phyloP scores from a whole-genome alignment of 2,113 vertebrate species.

The Caranx melampygus region DNA sequence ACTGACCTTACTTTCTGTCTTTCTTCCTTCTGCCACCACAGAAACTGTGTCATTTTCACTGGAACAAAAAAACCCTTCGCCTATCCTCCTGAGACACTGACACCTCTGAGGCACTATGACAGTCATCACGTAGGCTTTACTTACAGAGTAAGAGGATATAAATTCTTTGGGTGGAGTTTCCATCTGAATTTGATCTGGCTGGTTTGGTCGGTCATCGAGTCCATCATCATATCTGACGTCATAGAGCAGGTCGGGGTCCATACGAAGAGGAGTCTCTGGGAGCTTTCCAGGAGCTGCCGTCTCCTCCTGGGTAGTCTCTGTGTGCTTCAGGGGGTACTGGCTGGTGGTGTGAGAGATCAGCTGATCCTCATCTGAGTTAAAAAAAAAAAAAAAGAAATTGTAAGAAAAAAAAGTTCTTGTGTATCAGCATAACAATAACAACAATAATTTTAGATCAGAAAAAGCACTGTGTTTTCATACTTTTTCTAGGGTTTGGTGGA shows the following conservation, averaged over 20 bases:
- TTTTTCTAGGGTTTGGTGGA: constrained; percentile 85
- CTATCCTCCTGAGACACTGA: too few relatives aligned
- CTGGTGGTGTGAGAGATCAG: constrained; percentile 91
- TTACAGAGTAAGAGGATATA: constrained; percentile 92
- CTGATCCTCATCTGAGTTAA: constrained; percentile 77
- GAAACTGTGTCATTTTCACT: too few relatives aligned
- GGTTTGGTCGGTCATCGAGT: constrained; percentile 69
- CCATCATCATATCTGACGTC: constrained; percentile 84
- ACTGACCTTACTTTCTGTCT: too few relatives aligned
- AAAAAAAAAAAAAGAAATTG: neutral
- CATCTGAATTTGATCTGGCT: constrained; percentile 77
- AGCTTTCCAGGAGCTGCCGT: constrained; percentile 91
- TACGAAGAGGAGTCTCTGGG: constrained; percentile 93
- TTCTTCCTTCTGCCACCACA: too few relatives aligned
- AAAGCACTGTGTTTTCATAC: constrained; percentile 67
- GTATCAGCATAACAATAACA: neutral
- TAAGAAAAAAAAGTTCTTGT: neutral
- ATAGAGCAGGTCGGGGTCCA: constrained; percentile 81
- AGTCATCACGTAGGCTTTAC: constrained; percentile 2
- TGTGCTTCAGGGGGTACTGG: constrained; percentile 88
- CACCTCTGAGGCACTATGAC: neutral
- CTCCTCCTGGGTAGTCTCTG: constrained; percentile 92
- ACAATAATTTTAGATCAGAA: neutral
- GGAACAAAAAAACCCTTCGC: too few relatives aligned
- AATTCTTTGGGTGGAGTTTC: constrained; percentile 88